Evolutionary conservation across 2,113 vertebrate species (phyloP).

Genomic region (Setophaga coronata): DNA sequence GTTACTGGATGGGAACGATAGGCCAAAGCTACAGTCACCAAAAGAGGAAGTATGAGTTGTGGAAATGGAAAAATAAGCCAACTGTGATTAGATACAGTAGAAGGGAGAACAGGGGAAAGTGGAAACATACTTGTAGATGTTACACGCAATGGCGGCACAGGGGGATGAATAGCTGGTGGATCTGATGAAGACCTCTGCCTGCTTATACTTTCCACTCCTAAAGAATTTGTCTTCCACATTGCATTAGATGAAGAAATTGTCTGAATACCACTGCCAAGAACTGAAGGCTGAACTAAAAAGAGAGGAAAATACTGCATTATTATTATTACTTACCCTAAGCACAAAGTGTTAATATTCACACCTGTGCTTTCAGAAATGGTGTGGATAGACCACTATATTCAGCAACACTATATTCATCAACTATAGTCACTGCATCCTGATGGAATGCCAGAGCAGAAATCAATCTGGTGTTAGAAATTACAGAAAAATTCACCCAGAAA

Average conservation of each 20-base stretch:
- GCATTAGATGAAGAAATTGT: conserved; percentile 79
- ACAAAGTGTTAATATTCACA: conserved; percentile 12
- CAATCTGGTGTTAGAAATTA: neutral
- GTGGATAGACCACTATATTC: neutral
- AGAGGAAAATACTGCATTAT: conserved; percentile 77
- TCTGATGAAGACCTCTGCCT: conserved; percentile 97
- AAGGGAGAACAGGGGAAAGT: conserved; percentile 55
- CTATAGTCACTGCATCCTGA: neutral
- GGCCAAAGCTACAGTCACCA: conserved; percentile 49
- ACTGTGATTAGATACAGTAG: conserved; percentile 57
- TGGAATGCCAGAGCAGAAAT: neutral
- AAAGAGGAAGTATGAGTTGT: conserved; percentile 57
- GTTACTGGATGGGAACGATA: conserved; percentile 2
- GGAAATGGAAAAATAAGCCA: conserved; percentile 64
- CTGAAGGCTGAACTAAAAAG: conserved; percentile 84
- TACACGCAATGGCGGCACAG: conserved; percentile 91
- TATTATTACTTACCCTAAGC: conserved; percentile 54
- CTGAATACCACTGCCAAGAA: conserved; percentile 82
- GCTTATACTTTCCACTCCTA: conserved; percentile 84
- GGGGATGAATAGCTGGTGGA: conserved; percentile 96
- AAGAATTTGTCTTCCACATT: conserved; percentile 88
- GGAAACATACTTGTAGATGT: conserved; percentile 90
- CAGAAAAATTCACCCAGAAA: neutral
- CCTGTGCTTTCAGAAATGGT: neutral
- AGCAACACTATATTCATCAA: neutral